Conservation (phyloP, 1,140 invertebrate genomes). For the Listronotus bonariensis region DNA sequence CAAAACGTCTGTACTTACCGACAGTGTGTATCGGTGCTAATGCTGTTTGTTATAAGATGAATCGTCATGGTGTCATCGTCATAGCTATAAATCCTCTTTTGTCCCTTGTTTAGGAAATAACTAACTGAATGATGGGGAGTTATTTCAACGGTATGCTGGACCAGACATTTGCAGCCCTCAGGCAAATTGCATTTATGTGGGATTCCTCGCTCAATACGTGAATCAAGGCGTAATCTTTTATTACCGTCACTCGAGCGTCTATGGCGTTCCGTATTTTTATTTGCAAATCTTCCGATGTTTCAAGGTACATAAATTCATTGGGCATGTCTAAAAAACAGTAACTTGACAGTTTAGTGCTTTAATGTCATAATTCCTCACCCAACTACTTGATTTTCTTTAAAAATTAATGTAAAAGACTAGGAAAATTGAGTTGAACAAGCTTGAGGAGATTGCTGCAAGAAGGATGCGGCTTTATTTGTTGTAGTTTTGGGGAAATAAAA, state of each 20-base stretch:
- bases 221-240: slow-evolving; percentile 42
- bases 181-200: slow-evolving; percentile 46
- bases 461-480: too few relatives aligned
- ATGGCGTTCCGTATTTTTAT: slow-evolving; percentile 40
- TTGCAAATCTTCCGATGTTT: slow-evolving; percentile 45
- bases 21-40: slow-evolving; percentile 43
- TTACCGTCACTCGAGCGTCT: slow-evolving; percentile 36
- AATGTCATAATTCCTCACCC: too few relatives aligned
- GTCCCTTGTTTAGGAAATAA: slow-evolving; percentile 40
- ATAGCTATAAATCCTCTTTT: slow-evolving; percentile 47
- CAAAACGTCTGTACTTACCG: slow-evolving; percentile 30
- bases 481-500: too few relatives aligned
- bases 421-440: too few relatives aligned
- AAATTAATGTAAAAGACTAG: too few relatives aligned
- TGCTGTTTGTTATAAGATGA: slow-evolving; percentile 47
- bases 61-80: slow-evolving; percentile 39
- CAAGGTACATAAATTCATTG: slow-evolving; percentile 49
- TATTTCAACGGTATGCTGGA: slow-evolving; percentile 47
- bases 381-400: too few relatives aligned
- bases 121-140: slow-evolving; percentile 40
- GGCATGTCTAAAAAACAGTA: slow-evolving; percentile 40
- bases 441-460: too few relatives aligned
- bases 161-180: slow-evolving; percentile 43
- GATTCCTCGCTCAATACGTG: slow-evolving; percentile 42
- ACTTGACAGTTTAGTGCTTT: not conserved